Conservation (phyloP, 1,140 invertebrate species). For the Hestina assimilis region DNA sequence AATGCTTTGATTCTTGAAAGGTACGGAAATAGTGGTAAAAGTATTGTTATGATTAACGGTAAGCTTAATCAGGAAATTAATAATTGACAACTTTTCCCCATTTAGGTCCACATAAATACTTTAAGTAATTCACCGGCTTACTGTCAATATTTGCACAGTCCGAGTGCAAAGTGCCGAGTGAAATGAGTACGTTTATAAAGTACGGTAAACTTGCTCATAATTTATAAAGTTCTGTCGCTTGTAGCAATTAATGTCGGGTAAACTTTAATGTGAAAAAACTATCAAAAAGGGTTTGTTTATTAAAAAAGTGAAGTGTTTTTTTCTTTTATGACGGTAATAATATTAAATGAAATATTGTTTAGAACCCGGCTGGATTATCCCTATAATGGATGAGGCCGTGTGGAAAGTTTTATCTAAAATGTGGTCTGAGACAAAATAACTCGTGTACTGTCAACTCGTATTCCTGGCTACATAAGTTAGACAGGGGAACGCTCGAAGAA, state of each 20-base stretch:
- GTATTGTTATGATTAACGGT: too few relatives aligned
- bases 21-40: too few relatives aligned
- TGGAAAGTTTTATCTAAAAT: not conserved
- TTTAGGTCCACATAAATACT: too few relatives aligned
- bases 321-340: not conserved
- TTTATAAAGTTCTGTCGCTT: not conserved
- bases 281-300: not conserved
- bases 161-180: too few relatives aligned
- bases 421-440: slow-evolving; percentile 7
- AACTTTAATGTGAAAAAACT: not conserved
- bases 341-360: not conserved
- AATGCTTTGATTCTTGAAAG: too few relatives aligned
- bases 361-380: not conserved
- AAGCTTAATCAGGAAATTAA: too few relatives aligned
- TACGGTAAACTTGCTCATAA: not conserved
- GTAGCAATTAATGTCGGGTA: not conserved
- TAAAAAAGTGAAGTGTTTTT: too few relatives aligned
- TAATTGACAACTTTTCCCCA: too few relatives aligned
- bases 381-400: not conserved
- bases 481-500: slow-evolving; percentile 13
- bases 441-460: slow-evolving; percentile 12
- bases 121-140: too few relatives aligned
- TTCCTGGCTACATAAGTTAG: slow-evolving; percentile 4
- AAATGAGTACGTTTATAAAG: not conserved
- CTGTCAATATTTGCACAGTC: too few relatives aligned